These are phyloP conservation scores for Oasisia sp. DNA, from an alignment of 2,888 invertebrate species.

Conservation along the genomic window DNA sequence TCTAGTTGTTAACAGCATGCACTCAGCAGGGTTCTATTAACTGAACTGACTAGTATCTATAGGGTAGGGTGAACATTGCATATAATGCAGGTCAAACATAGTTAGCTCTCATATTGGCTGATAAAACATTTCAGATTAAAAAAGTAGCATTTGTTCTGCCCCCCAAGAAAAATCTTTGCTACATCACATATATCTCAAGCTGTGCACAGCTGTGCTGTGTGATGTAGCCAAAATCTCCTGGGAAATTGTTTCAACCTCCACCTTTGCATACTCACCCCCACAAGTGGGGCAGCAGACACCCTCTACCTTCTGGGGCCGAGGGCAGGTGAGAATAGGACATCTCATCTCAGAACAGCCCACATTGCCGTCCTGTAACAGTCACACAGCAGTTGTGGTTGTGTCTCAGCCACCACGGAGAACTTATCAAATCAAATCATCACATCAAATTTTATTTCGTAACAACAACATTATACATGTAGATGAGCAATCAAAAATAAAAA, in stretches of 20 bases:
- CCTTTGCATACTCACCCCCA: background rate
- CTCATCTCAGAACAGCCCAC: slow-evolving; percentile 36
- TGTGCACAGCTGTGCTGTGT: background rate
- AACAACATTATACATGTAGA: too few relatives aligned
- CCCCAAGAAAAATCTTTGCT: too few relatives aligned
- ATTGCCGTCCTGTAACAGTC: slow-evolving; percentile 39
- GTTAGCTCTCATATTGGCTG: background rate
- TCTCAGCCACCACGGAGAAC: background rate
- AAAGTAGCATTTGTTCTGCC: background rate
- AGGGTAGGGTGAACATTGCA: too few relatives aligned
- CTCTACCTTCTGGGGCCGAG: background rate
- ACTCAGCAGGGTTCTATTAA: too few relatives aligned
- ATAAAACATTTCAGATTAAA: background rate
- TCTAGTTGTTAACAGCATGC: too few relatives aligned
- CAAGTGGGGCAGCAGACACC: slow-evolving; percentile 13
- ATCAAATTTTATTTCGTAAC: too few relatives aligned
- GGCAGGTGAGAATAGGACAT: slow-evolving; percentile 34
- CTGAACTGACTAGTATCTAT: too few relatives aligned
- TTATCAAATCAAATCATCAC: too few relatives aligned
- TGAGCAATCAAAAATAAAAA: too few relatives aligned
- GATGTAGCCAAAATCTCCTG: background rate
- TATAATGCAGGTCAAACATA: too few relatives aligned
- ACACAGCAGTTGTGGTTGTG: background rate
- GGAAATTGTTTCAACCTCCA: too few relatives aligned
- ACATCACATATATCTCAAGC: background rate